phyloP scores from a whole-genome alignment of 2,888 invertebrate genomes.

The Agonopterix arenella region DNA sequence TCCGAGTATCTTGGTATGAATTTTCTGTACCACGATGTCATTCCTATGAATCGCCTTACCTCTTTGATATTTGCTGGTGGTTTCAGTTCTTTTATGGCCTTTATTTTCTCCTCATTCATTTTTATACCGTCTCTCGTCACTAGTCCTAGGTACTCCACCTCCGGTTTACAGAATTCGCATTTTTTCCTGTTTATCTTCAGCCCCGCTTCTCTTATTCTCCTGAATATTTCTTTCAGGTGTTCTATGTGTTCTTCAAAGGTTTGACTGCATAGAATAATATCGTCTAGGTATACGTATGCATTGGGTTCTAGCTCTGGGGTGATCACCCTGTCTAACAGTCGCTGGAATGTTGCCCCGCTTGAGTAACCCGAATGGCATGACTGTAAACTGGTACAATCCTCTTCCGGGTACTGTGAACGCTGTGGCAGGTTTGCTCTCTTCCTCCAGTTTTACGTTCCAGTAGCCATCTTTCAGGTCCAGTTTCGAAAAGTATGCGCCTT shows the following conservation, averaged over 20 bases:
- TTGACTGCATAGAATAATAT: conserved; percentile 1
- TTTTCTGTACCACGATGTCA: conserved; percentile 7
- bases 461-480: conserved; percentile 19
- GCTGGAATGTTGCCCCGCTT: neutral
- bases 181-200: conserved; percentile 12
- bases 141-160: neutral
- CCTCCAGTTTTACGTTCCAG: conserved; percentile 10
- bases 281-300: conserved; percentile 10
- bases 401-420: conserved; percentile 3
- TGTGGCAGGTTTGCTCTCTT: neutral
- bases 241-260: neutral
- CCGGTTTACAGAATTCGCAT: conserved; percentile 9
- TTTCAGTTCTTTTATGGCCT: neutral
- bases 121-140: neutral
- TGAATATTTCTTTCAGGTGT: neutral
- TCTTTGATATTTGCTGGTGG: conserved; percentile 4
- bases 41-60: conserved; percentile 6
- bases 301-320: neutral
- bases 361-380: conserved; percentile 3
- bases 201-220: conserved; percentile 4
- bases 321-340: neutral
- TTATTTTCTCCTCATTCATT: conserved; percentile 1
- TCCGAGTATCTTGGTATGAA: conserved; percentile 10
- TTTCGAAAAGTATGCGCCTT: conserved; percentile 15
- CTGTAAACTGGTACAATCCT: conserved; percentile 1